Evolutionary conservation across 1,140 invertebrate species (phyloP), one percentile per base, ranked within the genome.

Genomic region (Drosophila ambigua): DNA sequence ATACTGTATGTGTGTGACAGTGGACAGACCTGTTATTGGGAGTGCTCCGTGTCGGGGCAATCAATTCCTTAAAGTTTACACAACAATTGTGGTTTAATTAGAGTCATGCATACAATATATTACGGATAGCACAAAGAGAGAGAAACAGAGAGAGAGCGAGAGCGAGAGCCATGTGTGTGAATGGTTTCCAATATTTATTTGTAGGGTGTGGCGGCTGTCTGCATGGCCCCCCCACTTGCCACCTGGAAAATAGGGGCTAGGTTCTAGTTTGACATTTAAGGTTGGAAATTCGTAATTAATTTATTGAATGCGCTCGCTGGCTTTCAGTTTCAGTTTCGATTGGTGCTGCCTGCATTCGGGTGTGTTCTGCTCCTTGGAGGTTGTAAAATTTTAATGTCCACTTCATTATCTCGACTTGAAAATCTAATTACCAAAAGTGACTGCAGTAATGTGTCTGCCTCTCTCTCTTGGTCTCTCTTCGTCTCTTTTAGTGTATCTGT

Each of bases 351-450:
- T 28, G 26, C 26, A 20, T 1, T 28, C 26, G 26, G 26, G 58
- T 53, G 26, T 48, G 41, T 62, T 28, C 23, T 44, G 77, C 44
- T 26, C 48, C 46, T 50, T 53, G 59, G 78, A 50, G 83, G 83
- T 71, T 88, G 79, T 88, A 88, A 88, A 88, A 88, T 83, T 88
- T 88, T 88, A 88, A 89, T 88, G 83, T 77, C 60, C 67, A 87
- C 53, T 88, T 77, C 51, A 83, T 77, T 88, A 88, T 88, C 83
- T 74, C 28, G 60, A 74, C 58, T 88, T 63, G 66, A 88, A 73
- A 89, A 88, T 88, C 83, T 83, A 88, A 88, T 88, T 88, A 88
- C 76, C 76, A 75, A 82, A 82, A 88, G 82, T 88, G 83, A 81
- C 69, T 87, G 82, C 77, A 77, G 49, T 52, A 44, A 53, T 60